Percentiles rank a stretch among this genome's conserved stretches.
Conservation (phyloP, 2,797 vertebrate species). For the Notoglanidium macrostoma region DNA sequence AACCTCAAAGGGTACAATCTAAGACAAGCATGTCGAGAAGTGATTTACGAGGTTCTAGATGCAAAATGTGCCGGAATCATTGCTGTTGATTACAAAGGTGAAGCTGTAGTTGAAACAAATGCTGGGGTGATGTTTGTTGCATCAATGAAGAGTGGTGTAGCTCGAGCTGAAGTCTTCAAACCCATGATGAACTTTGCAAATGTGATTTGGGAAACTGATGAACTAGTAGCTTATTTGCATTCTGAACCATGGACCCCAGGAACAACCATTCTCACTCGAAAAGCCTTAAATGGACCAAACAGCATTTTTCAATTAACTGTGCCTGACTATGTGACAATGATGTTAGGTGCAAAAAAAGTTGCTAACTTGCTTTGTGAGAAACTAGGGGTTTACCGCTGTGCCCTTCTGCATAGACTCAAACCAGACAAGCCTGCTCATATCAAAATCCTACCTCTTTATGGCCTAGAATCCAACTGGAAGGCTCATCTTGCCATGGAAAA, state of each 20-base stretch:
- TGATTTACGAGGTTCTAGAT: slow-evolving; percentile 71
- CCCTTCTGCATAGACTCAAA: slow-evolving; percentile 70
- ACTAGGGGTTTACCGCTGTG: slow-evolving; percentile 73
- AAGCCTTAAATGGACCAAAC: slow-evolving; percentile 66
- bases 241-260: slow-evolving; percentile 76
- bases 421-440: slow-evolving; percentile 67
- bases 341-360: slow-evolving; percentile 71
- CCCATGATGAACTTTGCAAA: slow-evolving; percentile 66
- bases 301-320: slow-evolving; percentile 73
- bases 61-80: slow-evolving; percentile 75
- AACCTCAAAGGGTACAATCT: slow-evolving; percentile 73
- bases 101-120: slow-evolving; percentile 76
- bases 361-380: slow-evolving; percentile 69
- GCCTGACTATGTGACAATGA: slow-evolving; percentile 68
- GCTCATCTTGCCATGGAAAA: slow-evolving; percentile 67
- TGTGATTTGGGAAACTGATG: slow-evolving; percentile 78
- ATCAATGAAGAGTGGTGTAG: slow-evolving; percentile 66
- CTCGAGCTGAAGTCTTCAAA: slow-evolving; percentile 71
- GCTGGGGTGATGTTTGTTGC: slow-evolving; percentile 78
- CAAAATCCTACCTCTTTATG: slow-evolving; percentile 75
- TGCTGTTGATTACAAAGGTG: slow-evolving; percentile 71
- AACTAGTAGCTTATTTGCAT: slow-evolving; percentile 75
- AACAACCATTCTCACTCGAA: slow-evolving; percentile 72
- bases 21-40: slow-evolving; percentile 73
- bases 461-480: slow-evolving; percentile 71